phyloP scores from a whole-genome alignment of 2,113 vertebrate genomes.

The Dasypus novemcinctus region DNA sequence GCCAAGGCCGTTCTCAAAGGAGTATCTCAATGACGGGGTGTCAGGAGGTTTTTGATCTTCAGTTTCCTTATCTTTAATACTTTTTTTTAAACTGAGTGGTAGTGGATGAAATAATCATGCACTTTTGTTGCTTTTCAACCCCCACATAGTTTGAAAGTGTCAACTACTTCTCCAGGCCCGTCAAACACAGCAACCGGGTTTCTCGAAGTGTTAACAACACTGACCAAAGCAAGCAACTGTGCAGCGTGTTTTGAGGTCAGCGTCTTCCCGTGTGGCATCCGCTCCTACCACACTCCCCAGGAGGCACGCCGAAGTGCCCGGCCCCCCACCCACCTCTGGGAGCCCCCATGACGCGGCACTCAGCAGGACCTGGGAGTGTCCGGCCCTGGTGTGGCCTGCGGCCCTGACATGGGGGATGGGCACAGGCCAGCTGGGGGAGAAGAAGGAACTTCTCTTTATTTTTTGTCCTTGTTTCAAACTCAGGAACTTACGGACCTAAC shows the following conservation, averaged over 20 bases:
- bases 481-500: fast-evolving
- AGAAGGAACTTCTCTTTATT: not conserved
- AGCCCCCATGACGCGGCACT: no score
- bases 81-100: not conserved
- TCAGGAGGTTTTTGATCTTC: no score
- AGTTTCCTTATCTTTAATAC: not conserved
- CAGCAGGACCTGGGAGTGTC: no score
- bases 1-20: no score
- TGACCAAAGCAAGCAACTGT: not conserved
- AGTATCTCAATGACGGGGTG: no score
- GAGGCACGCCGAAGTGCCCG: not conserved
- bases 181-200: not conserved
- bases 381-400: fast-evolving
- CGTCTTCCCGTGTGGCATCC: not conserved
- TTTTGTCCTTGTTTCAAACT: not conserved
- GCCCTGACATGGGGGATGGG: not conserved
- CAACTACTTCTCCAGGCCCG: not conserved
- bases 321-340: not conserved
- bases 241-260: not conserved
- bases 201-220: not conserved
- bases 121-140: not conserved
- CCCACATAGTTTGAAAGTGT: not conserved
- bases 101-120: not conserved
- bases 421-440: fast-evolving
- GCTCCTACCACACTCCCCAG: not conserved